Conservation (phyloP, 2,113 vertebrate species). For the Phalacrocorax pelagicus region DNA sequence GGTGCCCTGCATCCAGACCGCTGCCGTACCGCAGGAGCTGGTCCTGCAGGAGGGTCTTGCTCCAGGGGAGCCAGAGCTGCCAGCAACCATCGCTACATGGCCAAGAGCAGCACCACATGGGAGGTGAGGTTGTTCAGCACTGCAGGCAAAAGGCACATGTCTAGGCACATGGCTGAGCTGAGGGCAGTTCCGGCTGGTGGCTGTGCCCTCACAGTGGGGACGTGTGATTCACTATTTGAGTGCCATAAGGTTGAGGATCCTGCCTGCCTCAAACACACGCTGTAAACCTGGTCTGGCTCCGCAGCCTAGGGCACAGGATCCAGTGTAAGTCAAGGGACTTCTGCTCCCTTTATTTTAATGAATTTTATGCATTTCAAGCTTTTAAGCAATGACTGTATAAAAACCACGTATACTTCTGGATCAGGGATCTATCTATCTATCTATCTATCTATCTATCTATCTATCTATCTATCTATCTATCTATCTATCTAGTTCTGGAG, state of each 20-base stretch:
- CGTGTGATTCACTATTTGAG: neutral
- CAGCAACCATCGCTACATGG: fast-evolving
- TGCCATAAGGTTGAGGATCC: neutral
- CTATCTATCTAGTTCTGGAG: neutral
- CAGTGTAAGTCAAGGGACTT: neutral
- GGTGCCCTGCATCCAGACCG: neutral
- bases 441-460: neutral
- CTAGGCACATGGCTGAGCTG: neutral
- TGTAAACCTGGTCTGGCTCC: neutral
- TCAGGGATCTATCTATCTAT: neutral
- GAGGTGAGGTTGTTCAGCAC: neutral
- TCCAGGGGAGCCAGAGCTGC: neutral
- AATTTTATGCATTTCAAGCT: neutral
- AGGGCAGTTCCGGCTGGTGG: neutral
- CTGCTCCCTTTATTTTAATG: neutral
- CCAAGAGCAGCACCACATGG: neutral
- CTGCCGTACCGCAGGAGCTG: neutral
- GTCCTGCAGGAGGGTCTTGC: neutral
- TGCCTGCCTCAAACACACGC: neutral
- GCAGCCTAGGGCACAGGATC: neutral
- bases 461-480: neutral
- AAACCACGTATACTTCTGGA: neutral
- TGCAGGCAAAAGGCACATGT: neutral
- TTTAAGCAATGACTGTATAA: neutral
- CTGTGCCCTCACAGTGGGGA: neutral